A percentile compares a stretch with the other conserved stretches of the same genome.
Conservation (phyloP, 2,113 vertebrate species). For the Pantherophis guttatus region DNA sequence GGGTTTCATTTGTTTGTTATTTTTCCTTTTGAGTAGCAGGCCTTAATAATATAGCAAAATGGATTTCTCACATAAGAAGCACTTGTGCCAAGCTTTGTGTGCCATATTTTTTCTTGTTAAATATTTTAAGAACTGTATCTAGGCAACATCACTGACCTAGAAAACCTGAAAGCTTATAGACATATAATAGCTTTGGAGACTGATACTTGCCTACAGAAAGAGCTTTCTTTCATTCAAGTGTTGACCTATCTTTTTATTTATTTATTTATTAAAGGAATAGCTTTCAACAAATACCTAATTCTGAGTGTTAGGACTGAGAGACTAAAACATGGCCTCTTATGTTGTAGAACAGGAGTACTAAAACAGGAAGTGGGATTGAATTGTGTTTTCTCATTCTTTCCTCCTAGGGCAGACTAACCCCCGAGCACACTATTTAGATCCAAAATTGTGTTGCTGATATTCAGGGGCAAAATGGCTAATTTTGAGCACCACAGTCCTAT, state of each 20-base stretch:
- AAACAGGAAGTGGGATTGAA: background rate
- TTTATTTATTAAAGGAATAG: background rate
- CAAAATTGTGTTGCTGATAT: background rate
- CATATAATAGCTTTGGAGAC: background rate
- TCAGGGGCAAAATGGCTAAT: background rate
- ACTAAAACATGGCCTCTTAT: background rate
- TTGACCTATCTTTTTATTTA: background rate
- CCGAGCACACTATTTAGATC: background rate
- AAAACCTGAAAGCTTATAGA: background rate
- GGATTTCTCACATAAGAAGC: conserved; percentile 5
- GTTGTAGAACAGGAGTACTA: background rate
- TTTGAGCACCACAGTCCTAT: background rate
- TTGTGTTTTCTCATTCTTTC: background rate
- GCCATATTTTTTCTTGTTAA: conserved; percentile 12
- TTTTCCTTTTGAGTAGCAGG: background rate
- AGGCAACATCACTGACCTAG: conserved; percentile 4
- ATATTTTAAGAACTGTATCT: conserved; percentile 30
- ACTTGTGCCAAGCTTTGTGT: background rate
- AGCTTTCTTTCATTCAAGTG: conserved; percentile 9
- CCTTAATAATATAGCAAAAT: conserved; percentile 20
- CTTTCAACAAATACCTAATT: background rate
- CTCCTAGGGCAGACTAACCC: background rate
- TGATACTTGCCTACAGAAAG: background rate
- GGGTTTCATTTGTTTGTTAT: conserved; percentile 1
- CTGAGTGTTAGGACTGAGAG: background rate